These are phyloP conservation scores for Acanthacorydalis orientalis DNA, from an alignment of 2,888 invertebrate genomes.

Conservation along the genomic window DNA sequence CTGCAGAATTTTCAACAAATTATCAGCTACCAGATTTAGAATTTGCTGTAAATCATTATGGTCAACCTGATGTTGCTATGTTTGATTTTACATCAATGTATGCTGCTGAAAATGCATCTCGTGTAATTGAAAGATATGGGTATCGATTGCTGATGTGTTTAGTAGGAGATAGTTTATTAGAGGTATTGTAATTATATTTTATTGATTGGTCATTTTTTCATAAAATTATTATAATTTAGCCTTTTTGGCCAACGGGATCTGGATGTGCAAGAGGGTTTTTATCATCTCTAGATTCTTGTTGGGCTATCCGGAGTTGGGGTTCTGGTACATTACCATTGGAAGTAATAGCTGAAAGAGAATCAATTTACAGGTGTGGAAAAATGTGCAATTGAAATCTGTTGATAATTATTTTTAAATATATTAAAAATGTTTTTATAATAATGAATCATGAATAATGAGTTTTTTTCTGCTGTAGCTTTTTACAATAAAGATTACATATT, in stretches of 20 bases:
- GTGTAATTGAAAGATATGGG: conserved; percentile 56
- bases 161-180: conserved; percentile 90
- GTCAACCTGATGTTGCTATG: conserved; percentile 93
- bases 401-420: too few relatives aligned
- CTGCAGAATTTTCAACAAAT: conserved; percentile 85
- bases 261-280: conserved; percentile 96
- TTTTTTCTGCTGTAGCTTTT: too few relatives aligned
- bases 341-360: conserved; percentile 87
- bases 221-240: conserved; percentile 30
- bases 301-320: conserved; percentile 82
- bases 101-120: conserved; percentile 87
- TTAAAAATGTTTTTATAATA: too few relatives aligned
- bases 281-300: conserved; percentile 88
- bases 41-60: conserved; percentile 95
- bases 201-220: conserved; percentile 4
- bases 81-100: conserved; percentile 99
- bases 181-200: conserved; percentile 32
- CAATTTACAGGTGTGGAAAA: conserved; percentile 65
- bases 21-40: conserved; percentile 73
- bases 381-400: conserved; percentile 5
- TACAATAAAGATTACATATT: too few relatives aligned
- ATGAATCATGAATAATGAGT: too few relatives aligned
- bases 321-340: conserved; percentile 49
- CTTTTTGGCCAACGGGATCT: conserved; percentile 98
- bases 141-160: conserved; percentile 72